Evolutionary conservation across 2,797 vertebrate genomes (phyloP), one percentile per base, ranked within the genome.

Genomic region (Triplophysa bombifrons): DNA sequence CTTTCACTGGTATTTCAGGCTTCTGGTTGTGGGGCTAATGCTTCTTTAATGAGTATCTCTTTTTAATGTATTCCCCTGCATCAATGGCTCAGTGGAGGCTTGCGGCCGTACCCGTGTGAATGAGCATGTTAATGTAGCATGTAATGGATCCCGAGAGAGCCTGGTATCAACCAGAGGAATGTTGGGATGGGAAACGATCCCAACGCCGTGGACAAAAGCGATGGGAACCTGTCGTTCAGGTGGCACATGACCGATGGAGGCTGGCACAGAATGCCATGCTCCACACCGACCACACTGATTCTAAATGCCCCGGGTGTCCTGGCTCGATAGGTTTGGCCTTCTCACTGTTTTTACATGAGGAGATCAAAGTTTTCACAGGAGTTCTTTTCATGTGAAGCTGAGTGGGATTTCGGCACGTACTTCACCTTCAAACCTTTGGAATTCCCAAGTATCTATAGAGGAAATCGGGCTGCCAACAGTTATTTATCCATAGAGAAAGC

Each of bases 11-110:
- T 70, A 58, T 60, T 72, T 74, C 77, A 67, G 74, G 84, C 84
- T 87, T 81, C 84, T 87, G 84, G 83, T 82, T 81, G 78, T 56
- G 30, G 77, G 74, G 70, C 41, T 87, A 83, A 89, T 78, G 82
- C 67, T 51, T 81, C 73, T 88, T 88, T 87, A 88, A 88, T 76
- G 85, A 87, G 84, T 86, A 88, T 87, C 84, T 87, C 81, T 86
- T 88, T 88, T 87, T 89, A 87, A 89, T 87, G 84, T 60, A 80
- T 80, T 80, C 74, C 72, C 48, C 27, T 58, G 48, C 81, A 74
- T 79, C 78, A 53, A 68, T 50, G 84, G 75, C 72, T 82, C 73
- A 85, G 65, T 78, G 76, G 74, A 66, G 76, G 76, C 70, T 78
- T 76, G 46, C 56, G 69, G 80, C 74, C 72, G 78, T 70, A 79